Evolutionary conservation across 2,113 vertebrate species (phyloP).

Genomic region (Scomber scombrus): DNA sequence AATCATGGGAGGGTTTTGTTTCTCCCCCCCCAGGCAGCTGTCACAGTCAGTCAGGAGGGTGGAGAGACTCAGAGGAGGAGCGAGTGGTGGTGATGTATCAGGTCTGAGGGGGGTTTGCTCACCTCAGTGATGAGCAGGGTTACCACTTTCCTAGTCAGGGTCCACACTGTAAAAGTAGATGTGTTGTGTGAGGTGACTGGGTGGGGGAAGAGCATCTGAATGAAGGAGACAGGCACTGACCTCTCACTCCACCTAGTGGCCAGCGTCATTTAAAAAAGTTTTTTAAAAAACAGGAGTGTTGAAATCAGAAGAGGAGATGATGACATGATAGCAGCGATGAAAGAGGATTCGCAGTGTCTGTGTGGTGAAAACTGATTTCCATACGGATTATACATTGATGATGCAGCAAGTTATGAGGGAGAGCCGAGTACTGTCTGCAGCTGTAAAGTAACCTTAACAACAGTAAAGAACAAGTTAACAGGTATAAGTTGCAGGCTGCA

Average conservation of each 20-base stretch:
- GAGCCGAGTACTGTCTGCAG: neutral
- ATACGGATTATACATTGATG: neutral
- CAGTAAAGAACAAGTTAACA: neutral
- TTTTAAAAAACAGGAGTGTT: slow-evolving; percentile 10
- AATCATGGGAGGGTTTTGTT: slow-evolving; percentile 28
- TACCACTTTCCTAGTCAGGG: neutral
- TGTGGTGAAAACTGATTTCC: neutral
- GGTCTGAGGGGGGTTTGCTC: neutral
- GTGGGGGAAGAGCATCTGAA: neutral
- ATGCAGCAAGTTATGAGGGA: neutral
- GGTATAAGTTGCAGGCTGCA: neutral
- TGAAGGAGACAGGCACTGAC: slow-evolving; percentile 54
- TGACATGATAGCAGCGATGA: neutral
- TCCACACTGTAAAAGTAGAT: neutral
- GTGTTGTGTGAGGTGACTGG: slow-evolving; percentile 10
- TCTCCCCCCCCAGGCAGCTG: slow-evolving; percentile 20
- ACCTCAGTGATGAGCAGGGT: neutral
- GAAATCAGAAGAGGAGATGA: slow-evolving; percentile 10
- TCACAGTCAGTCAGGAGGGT: slow-evolving; percentile 29
- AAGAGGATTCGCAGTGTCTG: slow-evolving; percentile 1
- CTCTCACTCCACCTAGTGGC: slow-evolving; percentile 84
- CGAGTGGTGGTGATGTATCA: neutral
- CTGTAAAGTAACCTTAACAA: slow-evolving; percentile 10
- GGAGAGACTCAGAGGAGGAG: neutral
- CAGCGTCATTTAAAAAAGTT: slow-evolving; percentile 15